Conservation (phyloP, 2,113 vertebrate genomes). For the Physeter macrocephalus region DNA sequence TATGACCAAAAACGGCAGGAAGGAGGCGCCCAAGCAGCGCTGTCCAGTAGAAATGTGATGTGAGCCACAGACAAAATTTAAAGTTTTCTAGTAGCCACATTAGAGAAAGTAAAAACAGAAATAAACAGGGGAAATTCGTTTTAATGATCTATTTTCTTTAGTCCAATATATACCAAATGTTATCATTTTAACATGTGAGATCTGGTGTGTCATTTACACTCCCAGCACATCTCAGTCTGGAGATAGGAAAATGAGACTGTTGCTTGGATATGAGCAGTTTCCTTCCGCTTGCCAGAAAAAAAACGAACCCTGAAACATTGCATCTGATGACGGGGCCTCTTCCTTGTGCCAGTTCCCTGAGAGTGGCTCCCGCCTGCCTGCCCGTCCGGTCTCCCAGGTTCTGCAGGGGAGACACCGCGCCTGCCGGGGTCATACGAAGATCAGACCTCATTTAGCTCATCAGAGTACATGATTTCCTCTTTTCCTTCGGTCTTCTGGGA, state of each 20-base stretch:
- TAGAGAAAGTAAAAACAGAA: neutral
- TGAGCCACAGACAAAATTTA: neutral
- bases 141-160: neutral
- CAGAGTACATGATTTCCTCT: neutral
- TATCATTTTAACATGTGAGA: neutral
- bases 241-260: neutral
- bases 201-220: neutral
- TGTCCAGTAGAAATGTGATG: neutral
- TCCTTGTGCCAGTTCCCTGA: neutral
- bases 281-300: neutral
- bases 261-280: neutral
- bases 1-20: neutral
- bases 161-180: neutral
- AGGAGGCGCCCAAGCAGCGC: neutral
- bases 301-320: neutral
- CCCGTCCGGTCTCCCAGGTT: neutral
- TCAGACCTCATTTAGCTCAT: neutral
- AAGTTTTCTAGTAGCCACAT: neutral
- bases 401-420: neutral
- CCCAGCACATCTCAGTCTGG: neutral
- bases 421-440: neutral
- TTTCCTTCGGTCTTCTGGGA: neutral
- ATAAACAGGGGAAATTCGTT: neutral
- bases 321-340: neutral
- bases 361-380: neutral